Percentiles rank a stretch among this genome's conserved stretches.
These are phyloP conservation scores for Tubulanus polymorphus DNA, from an alignment of 2,888 invertebrate species.

Conservation along the genomic window DNA sequence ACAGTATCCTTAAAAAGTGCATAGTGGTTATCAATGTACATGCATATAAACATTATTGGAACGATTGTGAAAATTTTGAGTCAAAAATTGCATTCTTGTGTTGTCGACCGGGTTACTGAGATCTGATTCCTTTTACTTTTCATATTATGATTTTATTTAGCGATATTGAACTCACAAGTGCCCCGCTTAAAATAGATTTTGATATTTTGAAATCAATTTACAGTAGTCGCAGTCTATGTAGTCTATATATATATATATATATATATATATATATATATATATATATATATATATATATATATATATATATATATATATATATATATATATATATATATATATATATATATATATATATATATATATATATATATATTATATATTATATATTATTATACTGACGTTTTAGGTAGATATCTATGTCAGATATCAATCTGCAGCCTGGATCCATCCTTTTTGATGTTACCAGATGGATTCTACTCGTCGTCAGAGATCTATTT, in stretches of 20 bases:
- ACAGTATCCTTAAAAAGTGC: no score
- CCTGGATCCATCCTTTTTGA: neutral
- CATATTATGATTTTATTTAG: no score
- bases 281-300: constrained; percentile 4
- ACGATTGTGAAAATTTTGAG: no score
- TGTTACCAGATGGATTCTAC: no score
- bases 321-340: constrained; percentile 7
- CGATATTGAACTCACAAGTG: no score
- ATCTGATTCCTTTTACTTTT: no score
- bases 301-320: neutral
- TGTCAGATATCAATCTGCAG: neutral
- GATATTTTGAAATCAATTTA: constrained; percentile 4
- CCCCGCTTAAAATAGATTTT: no score
- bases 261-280: constrained; percentile 7
- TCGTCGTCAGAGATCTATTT: no score
- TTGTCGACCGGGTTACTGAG: no score
- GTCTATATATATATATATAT: constrained; percentile 6
- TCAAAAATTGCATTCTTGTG: no score
- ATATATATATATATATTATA: neutral
- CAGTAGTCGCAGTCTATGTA: constrained; percentile 3
- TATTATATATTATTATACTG: neutral
- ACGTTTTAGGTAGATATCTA: constrained; percentile 4
- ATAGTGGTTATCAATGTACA: no score
- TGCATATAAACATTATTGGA: no score
- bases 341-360: constrained; percentile 8